Conservation (phyloP, 2,113 vertebrate genomes). For the Rutilus rutilus region DNA sequence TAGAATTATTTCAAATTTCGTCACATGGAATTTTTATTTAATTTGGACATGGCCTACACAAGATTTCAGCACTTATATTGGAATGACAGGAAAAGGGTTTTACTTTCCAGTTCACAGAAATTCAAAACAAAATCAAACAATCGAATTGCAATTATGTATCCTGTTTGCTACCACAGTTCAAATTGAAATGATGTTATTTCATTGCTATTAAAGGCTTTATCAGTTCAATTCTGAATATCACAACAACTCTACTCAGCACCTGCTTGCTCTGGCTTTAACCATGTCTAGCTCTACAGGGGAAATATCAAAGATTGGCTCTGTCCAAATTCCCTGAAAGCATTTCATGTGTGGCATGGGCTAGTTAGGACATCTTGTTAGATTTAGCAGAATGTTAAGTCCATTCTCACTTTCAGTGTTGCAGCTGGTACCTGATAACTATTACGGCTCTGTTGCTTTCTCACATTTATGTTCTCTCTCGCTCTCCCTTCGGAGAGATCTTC, state of each 20-base stretch:
- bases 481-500: constrained; percentile 21
- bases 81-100: neutral
- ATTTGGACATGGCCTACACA: neutral
- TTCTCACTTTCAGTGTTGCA: constrained; percentile 30
- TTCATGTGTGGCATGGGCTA: constrained; percentile 28
- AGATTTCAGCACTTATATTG: neutral
- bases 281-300: constrained; percentile 15
- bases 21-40: neutral
- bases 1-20: neutral
- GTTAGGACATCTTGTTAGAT: constrained; percentile 39
- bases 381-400: constrained; percentile 37
- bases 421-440: constrained; percentile 43
- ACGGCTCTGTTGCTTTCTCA: constrained; percentile 19
- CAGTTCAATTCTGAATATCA: neutral
- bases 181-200: neutral
- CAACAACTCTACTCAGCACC: neutral
- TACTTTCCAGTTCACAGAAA: neutral
- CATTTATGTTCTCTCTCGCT: constrained; percentile 12
- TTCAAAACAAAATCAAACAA: no score
- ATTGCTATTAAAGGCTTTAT: neutral
- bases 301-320: constrained; percentile 11
- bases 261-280: constrained; percentile 1
- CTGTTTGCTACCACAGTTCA: neutral
- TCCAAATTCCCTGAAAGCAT: neutral
- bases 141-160: neutral